Evolutionary conservation across 1,140 invertebrate genomes (phyloP), one percentile per base, ranked within the genome.

Genomic region (Drosophila albomicans): DNA sequence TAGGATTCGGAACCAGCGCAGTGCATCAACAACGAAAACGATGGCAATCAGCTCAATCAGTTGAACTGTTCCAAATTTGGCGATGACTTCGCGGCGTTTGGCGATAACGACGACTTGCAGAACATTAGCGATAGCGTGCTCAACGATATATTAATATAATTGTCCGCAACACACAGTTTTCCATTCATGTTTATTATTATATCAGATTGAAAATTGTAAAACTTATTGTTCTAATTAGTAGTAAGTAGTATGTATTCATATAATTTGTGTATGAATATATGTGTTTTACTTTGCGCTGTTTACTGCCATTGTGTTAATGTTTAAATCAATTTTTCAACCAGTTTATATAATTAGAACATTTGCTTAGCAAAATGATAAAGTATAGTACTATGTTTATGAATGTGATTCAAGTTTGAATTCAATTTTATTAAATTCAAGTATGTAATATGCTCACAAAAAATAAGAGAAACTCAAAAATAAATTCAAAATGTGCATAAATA

Each of bases 91-190:
- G 63, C 41, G n/a, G 28, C 16, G 16, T 32, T 16, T 15, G 41
- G 10, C 6, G 62, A 76, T 0, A 77, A 77, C 3, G 72, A 85
- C 38, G 81, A 82, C 13, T 59, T 92, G 52, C 79, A 66, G 8
- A 82, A 92, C 45, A 81, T 86, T 13, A 92, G 91, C 61, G 91
- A 92, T 49, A 82, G 80, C 32, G 78, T 92, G 10, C 67, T 92
- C 13, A 85, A 91, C 2, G 86, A 91, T 73, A 59, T 91, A 38
- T 70, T 68, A 38, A 57, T 84, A 46, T 92, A 91, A 43, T 51
- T n/a, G 20, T 25, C 20, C 20, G 4, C 28, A 63, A 49, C 1
- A 52, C 28, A 28, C 49, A 15, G 2, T 5, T 41, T 13, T 28
- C 6, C 11, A 38, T 64, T 41, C 48, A 51, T 25, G 10, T 69